Conservation (phyloP, 2,888 invertebrate species). For the Morpho achilles region DNA sequence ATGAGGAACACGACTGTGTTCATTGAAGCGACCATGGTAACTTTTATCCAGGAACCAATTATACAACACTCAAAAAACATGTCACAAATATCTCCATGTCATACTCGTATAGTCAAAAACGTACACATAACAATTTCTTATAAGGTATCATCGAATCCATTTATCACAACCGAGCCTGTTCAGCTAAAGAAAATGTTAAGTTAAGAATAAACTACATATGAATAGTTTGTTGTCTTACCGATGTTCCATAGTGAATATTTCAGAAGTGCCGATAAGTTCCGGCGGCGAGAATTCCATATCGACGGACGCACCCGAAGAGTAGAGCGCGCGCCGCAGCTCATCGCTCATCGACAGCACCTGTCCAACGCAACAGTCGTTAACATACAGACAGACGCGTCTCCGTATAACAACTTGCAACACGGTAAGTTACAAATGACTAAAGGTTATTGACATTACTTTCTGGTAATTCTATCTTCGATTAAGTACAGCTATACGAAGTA, state of each 20-base stretch:
- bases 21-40: too few species aligned
- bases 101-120: too few species aligned
- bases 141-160: too few species aligned
- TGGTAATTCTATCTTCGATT: background rate
- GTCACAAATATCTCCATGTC: too few species aligned
- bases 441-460: slow-evolving; percentile 5
- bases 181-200: too few species aligned
- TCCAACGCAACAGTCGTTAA: slow-evolving; percentile 21
- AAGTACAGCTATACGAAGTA: background rate
- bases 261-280: slow-evolving; percentile 92
- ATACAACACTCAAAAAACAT: too few species aligned
- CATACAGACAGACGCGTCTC: slow-evolving; percentile 10
- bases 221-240: slow-evolving; percentile 59
- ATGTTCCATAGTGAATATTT: slow-evolving; percentile 94
- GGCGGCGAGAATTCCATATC: slow-evolving; percentile 94
- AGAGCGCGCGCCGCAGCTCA: slow-evolving; percentile 90
- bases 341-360: slow-evolving; percentile 96
- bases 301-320: slow-evolving; percentile 87
- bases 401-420: background rate
- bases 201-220: too few species aligned
- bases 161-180: too few species aligned
- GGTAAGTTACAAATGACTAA: slow-evolving; percentile 2
- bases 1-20: too few species aligned
- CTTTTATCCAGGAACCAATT: too few species aligned
- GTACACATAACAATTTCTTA: too few species aligned